Evolutionary conservation across 2,888 invertebrate species (phyloP), one percentile per base, ranked within the genome.

Genomic region (Stegana nigrithorax): DNA sequence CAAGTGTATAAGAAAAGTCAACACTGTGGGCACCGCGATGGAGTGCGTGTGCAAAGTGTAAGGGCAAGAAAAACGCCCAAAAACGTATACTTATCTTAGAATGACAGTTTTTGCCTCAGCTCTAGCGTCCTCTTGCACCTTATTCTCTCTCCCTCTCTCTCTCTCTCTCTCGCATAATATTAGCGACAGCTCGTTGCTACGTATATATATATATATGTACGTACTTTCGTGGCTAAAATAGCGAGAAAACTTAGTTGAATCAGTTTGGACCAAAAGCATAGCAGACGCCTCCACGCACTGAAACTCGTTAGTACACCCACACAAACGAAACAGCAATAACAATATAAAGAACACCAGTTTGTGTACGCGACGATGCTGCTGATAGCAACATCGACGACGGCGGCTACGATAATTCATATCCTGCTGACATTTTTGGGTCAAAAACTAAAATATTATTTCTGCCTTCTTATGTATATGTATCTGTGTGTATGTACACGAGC

Each of bases 381-480:
- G 10, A 36, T 36, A 47, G 10, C 65, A 62, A 45, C 62, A 42
- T 23, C 42, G 32, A 50, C 29, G 53, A 12, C 47, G 63, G 60
- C 69, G 71, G 60, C 70, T 68, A 78, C 76, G 80, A 80, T 75
- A 78, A 81, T 70, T 81, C 77, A 73, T 80, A 76, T 72, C 72
- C 78, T 55, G 74, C 74, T 79, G 78, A 81, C 78, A 73, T 75
- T 80, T 78, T 81, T 81, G 76, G 78, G 78, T 78, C 81, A 78
- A 69, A 75, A 73, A 72, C 78, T 71, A 75, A 78, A 80, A 81
- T 80, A 75, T 78, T 75, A 68, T 78, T 70, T 75, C 21, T n/a
- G 17, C 32, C 32, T 39, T 39, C 17, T 12, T 32, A 12, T 32
- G n/a, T 32, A 19, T 4, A 44, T 6, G 44, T 14, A 4, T 4